Conservation (phyloP, 2,888 invertebrate species). For the Mechanitis mazaeus region DNA sequence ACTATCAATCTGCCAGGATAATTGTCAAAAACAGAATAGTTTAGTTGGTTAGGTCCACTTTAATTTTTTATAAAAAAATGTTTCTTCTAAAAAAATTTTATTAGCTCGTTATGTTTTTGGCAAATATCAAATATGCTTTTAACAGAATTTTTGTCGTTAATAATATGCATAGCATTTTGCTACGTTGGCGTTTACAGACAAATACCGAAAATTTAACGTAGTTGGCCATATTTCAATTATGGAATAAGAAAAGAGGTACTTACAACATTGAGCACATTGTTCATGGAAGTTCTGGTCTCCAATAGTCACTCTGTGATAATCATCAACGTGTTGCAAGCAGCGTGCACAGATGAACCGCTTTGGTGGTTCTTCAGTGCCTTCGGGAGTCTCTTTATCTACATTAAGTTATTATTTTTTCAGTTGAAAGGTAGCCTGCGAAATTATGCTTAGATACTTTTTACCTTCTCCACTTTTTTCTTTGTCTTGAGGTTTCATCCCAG, state of each 20-base stretch:
- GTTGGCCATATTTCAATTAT: too few relatives aligned
- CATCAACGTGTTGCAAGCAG: constrained; percentile 54
- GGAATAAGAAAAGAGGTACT: constrained; percentile 32
- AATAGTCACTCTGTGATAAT: constrained; percentile 47
- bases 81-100: too few relatives aligned
- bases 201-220: too few relatives aligned
- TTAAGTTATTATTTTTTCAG: constrained; percentile 6
- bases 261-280: constrained; percentile 64
- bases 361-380: constrained; percentile 35
- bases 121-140: too few relatives aligned
- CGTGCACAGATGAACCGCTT: constrained; percentile 58
- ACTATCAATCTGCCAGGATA: too few relatives aligned
- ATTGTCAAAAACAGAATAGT: too few relatives aligned
- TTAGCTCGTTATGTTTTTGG: too few relatives aligned
- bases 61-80: too few relatives aligned
- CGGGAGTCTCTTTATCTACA: constrained; percentile 27
- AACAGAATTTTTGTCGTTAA: too few relatives aligned
- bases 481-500: constrained; percentile 40
- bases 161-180: too few relatives aligned
- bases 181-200: too few relatives aligned
- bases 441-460: neutral
- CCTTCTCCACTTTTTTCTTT: constrained; percentile 19
- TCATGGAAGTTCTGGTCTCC: constrained; percentile 60
- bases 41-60: too few relatives aligned
- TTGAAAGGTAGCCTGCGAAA: neutral